Evolutionary conservation across 2,113 vertebrate species (phyloP).

Genomic region (Cinclus cinclus): DNA sequence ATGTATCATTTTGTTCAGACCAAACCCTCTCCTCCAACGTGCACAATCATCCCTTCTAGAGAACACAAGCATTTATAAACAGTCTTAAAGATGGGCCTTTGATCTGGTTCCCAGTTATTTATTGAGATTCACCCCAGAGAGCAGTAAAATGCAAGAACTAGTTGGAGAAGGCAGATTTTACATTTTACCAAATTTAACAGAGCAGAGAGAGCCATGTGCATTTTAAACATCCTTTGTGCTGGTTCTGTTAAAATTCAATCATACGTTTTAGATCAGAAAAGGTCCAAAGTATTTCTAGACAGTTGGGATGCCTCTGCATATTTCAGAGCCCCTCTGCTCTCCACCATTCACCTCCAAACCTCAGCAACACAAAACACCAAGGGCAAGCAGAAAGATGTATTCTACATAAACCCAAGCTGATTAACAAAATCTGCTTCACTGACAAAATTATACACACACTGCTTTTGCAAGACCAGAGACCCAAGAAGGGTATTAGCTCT

Average conservation of each 20-base stretch:
- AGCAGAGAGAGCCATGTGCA: background rate
- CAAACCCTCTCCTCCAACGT: background rate
- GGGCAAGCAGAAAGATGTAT: background rate
- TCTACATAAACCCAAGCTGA: background rate
- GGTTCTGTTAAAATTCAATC: background rate
- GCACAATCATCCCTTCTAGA: background rate
- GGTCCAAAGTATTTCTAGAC: background rate
- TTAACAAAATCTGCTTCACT: background rate
- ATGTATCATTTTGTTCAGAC: background rate
- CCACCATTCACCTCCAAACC: background rate
- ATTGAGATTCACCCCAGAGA: slow-evolving; percentile 47
- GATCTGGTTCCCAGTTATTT: slow-evolving; percentile 60
- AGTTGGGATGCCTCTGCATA: background rate
- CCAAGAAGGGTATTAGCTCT: slow-evolving; percentile 15
- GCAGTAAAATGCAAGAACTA: slow-evolving; percentile 30
- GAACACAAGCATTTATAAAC: background rate
- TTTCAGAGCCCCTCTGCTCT: background rate
- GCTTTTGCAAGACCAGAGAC: background rate
- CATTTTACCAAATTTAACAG: slow-evolving; percentile 2
- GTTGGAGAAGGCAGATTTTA: slow-evolving; percentile 14
- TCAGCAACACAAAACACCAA: background rate
- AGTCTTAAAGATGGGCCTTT: slow-evolving; percentile 41
- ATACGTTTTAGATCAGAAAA: background rate
- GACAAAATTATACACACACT: background rate
- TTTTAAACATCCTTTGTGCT: background rate